Evolutionary conservation across 2,113 vertebrate genomes (phyloP).

Genomic region (Oceanites oceanicus): DNA sequence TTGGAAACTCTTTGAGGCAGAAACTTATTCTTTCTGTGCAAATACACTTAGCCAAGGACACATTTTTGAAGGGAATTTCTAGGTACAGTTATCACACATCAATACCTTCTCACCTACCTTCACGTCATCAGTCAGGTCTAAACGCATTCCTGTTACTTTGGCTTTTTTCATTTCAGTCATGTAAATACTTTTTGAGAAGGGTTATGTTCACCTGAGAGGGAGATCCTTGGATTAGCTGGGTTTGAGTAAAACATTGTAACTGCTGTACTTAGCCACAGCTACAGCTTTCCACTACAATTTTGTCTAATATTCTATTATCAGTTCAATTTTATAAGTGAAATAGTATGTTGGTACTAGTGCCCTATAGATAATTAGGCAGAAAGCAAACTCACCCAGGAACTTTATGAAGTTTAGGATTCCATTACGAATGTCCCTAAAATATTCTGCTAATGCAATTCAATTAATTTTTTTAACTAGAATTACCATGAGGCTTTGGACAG

Average conservation of each 20-base stretch:
- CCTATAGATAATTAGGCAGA: neutral
- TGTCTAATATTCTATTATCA: neutral
- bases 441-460: neutral
- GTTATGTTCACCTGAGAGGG: neutral
- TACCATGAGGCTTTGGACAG: neutral
- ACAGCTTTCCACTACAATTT: neutral
- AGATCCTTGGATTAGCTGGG: neutral
- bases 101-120: neutral
- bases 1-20: neutral
- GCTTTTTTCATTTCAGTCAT: neutral
- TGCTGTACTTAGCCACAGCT: neutral
- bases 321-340: neutral
- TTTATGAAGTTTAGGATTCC: neutral
- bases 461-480: neutral
- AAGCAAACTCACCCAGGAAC: neutral
- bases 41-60: neutral
- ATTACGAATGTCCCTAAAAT: neutral
- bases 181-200: neutral
- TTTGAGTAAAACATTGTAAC: neutral
- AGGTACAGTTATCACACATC: neutral
- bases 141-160: neutral
- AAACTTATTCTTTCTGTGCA: neutral
- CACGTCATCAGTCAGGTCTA: neutral
- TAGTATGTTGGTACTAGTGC: neutral
- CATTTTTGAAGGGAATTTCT: neutral